phyloP scores from a whole-genome alignment of 2,113 vertebrate species.

The Empidonax traillii region DNA sequence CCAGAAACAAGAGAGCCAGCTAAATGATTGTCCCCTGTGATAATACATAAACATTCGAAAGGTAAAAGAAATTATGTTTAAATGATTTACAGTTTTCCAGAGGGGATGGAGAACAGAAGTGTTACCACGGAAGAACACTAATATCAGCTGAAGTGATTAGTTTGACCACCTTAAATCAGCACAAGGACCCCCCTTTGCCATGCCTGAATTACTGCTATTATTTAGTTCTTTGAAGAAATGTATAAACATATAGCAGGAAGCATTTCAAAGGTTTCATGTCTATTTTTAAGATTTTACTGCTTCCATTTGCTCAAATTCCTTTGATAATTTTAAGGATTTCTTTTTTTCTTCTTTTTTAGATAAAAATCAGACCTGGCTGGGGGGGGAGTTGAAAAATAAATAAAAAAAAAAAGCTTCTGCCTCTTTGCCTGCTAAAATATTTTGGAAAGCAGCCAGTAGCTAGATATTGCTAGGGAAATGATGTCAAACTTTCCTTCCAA shows the following conservation, averaged over 20 bases:
- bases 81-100: background rate
- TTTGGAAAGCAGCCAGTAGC: background rate
- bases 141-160: fast-evolving
- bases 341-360: background rate
- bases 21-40: background rate
- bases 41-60: background rate
- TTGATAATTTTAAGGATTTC: background rate
- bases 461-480: background rate
- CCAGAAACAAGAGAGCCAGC: background rate
- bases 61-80: background rate
- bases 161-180: background rate
- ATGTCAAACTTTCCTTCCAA: slow-evolving; percentile 31
- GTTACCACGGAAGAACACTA: background rate
- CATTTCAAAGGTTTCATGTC: background rate
- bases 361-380: background rate
- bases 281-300: background rate
- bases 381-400: background rate
- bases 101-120: background rate
- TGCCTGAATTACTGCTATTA: background rate
- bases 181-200: background rate
- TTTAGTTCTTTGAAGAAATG: background rate
- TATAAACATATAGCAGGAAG: background rate
- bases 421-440: background rate
- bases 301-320: background rate
- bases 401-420: background rate